These are phyloP conservation scores for Resseliella maxima DNA, from an alignment of 2,888 invertebrate species.

Conservation along the genomic window DNA sequence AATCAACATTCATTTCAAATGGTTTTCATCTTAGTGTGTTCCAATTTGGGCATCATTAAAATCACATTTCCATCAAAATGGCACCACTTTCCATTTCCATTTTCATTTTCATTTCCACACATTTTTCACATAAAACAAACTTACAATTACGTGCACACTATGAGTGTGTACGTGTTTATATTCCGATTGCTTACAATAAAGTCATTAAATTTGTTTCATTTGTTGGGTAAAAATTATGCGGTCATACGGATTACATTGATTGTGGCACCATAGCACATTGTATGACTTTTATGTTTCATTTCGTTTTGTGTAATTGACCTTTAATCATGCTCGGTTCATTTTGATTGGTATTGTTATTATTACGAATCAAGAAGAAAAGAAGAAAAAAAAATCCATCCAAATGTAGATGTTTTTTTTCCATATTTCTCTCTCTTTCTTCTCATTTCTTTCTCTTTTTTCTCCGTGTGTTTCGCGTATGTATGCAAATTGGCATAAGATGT, in stretches of 20 bases:
- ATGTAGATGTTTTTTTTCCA: too few relatives aligned
- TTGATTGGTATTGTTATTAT: slow-evolving; percentile 2
- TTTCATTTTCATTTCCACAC: neutral
- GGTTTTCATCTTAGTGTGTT: neutral
- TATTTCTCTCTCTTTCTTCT: neutral
- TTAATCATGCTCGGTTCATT: neutral
- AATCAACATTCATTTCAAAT: too few relatives aligned
- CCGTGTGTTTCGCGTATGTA: neutral
- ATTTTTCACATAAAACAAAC: neutral
- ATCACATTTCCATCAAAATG: neutral
- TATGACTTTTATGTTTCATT: slow-evolving; percentile 22
- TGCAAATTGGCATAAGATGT: neutral
- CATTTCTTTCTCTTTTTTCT: neutral
- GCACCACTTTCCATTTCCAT: neutral
- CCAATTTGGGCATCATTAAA: neutral
- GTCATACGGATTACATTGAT: neutral
- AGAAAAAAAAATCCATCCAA: neutral
- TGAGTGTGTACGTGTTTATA: slow-evolving; percentile 22
- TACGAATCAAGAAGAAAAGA: neutral
- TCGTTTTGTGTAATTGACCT: slow-evolving; percentile 19
- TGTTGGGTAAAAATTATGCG: slow-evolving; percentile 34
- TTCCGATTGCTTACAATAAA: slow-evolving; percentile 22
- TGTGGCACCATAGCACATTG: slow-evolving; percentile 14
- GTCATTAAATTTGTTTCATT: slow-evolving; percentile 23
- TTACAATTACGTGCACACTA: neutral